phyloP scores from a whole-genome alignment of 1,140 invertebrate genomes.

The Magallana gigas region DNA sequence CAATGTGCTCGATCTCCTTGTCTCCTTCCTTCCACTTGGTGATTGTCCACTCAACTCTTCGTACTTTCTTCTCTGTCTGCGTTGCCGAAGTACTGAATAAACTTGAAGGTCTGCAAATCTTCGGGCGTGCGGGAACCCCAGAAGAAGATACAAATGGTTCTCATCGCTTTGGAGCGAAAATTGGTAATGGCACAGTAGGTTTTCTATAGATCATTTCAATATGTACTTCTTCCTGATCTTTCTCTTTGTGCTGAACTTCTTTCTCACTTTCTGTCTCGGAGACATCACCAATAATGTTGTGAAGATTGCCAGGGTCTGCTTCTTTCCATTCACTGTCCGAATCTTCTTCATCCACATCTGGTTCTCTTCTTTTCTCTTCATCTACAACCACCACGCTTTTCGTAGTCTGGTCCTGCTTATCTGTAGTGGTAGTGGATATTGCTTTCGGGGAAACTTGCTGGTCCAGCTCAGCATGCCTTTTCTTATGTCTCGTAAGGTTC shows the following conservation, averaged over 20 bases:
- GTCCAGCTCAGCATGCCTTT: too few species aligned
- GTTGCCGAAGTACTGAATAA: too few species aligned
- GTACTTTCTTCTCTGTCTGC: too few species aligned
- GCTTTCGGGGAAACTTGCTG: too few species aligned
- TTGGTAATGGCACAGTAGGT: not conserved
- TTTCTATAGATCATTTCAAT: not conserved
- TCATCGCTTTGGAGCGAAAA: not conserved
- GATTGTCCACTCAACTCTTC: not conserved
- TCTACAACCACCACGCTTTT: too few species aligned
- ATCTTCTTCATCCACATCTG: not conserved
- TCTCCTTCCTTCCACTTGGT: not conserved
- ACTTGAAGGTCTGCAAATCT: too few species aligned
- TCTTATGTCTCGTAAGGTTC: too few species aligned
- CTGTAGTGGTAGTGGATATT: too few species aligned
- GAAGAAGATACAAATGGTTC: too few species aligned
- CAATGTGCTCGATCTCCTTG: not conserved
- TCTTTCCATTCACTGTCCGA: not conserved
- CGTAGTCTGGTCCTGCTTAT: too few species aligned
- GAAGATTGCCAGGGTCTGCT: not conserved
- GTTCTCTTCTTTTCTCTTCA: not conserved
- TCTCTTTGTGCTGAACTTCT: not conserved
- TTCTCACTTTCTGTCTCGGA: conserved; percentile 1
- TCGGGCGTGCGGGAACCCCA: too few species aligned
- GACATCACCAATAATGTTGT: not conserved
- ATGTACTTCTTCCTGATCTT: not conserved